phyloP scores from a whole-genome alignment of 2,113 vertebrate species.

The Leuciscus idus region DNA sequence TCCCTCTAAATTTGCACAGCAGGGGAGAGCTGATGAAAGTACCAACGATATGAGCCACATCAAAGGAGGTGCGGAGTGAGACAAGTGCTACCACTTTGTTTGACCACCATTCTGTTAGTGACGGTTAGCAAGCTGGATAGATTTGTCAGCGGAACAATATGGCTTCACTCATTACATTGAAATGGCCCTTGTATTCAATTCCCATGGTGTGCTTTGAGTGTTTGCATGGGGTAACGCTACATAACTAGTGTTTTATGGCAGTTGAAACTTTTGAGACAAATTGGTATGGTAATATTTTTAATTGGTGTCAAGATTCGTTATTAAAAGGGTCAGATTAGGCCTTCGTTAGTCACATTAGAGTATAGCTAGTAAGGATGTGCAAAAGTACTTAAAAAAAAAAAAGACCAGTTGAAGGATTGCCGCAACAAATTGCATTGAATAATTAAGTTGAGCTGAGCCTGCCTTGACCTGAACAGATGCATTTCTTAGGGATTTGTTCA shows the following conservation, averaged over 20 bases:
- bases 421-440: background rate
- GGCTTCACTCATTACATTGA: constrained; percentile 44
- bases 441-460: background rate
- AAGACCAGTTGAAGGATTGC: background rate
- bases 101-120: constrained; percentile 64
- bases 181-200: constrained; percentile 15
- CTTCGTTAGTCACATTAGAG: background rate
- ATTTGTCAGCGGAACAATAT: constrained; percentile 60
- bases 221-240: background rate
- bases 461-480: background rate
- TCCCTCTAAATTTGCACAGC: constrained; percentile 69
- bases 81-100: constrained; percentile 62
- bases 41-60: constrained; percentile 70
- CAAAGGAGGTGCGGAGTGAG: constrained; percentile 69
- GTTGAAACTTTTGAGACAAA: background rate
- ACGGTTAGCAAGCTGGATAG: constrained; percentile 65
- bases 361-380: background rate
- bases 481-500: background rate
- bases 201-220: background rate
- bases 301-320: background rate
- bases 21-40: constrained; percentile 72
- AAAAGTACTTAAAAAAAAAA: no score
- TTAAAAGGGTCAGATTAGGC: background rate
- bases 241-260: background rate
- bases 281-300: background rate